Evolutionary conservation across 1,140 invertebrate genomes (phyloP).

Genomic region (Apis dorsata): DNA sequence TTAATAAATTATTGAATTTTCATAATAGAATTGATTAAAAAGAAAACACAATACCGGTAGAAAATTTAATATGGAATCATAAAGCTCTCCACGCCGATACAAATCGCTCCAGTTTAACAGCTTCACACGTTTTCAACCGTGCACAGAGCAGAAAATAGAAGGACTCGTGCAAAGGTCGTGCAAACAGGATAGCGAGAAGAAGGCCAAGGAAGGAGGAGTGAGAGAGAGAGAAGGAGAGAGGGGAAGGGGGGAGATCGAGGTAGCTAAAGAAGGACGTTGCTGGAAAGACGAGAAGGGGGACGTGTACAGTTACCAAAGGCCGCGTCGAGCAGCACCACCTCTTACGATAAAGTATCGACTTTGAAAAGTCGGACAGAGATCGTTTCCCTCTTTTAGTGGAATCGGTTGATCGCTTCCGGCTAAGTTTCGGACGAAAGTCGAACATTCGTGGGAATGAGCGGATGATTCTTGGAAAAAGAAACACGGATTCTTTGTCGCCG

Average conservation of each 20-base stretch:
- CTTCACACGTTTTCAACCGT: constrained; percentile 7
- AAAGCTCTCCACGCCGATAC: not conserved
- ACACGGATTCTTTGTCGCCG: too few species aligned
- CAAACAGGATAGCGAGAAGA: constrained; percentile 46
- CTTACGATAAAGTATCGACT: constrained; percentile 54
- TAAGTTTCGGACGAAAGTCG: too few species aligned
- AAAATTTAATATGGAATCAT: not conserved
- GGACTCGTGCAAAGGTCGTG: constrained; percentile 43
- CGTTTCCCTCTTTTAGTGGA: constrained; percentile 44
- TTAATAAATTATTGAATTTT: too few species aligned
- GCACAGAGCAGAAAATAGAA: constrained; percentile 31
- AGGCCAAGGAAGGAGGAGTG: constrained; percentile 2
- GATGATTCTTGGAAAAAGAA: not conserved
- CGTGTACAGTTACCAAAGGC: constrained; percentile 69
- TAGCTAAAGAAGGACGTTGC: constrained; percentile 25
- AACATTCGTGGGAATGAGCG: not conserved
- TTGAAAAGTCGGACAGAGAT: constrained; percentile 54
- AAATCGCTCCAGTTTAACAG: not conserved
- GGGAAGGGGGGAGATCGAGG: not conserved
- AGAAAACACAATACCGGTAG: too few species aligned
- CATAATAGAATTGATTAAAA: too few species aligned
- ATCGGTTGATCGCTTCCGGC: not conserved
- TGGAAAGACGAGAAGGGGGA: constrained; percentile 35
- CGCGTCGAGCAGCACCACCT: constrained; percentile 55
- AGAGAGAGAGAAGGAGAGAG: not conserved